Conservation (phyloP, 2,797 vertebrate genomes). For the Sarcophilus harrisii region DNA sequence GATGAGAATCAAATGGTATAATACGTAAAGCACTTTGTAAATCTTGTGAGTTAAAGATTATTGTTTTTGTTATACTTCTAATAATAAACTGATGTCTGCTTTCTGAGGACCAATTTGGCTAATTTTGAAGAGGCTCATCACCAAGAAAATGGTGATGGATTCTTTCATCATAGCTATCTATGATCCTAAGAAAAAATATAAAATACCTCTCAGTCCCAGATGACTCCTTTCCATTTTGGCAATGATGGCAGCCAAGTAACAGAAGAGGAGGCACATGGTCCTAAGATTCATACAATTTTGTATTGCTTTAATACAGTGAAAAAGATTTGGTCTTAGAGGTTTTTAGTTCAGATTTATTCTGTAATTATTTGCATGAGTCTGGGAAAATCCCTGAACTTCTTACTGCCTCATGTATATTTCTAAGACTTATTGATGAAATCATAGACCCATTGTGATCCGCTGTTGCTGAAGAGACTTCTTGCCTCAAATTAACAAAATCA, state of each 20-base stretch:
- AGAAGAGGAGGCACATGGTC: not conserved
- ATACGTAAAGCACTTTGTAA: not conserved
- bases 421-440: not conserved
- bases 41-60: not conserved
- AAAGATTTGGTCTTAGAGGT: not conserved
- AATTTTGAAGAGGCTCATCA: not conserved
- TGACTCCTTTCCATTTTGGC: not conserved
- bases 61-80: not conserved
- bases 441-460: not conserved
- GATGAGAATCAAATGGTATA: not conserved
- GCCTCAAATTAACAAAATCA: not conserved
- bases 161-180: not conserved
- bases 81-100: not conserved
- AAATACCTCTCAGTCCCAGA: not conserved
- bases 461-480: not conserved
- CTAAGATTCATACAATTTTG: not conserved
- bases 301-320: not conserved
- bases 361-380: not conserved
- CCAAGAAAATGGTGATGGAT: not conserved
- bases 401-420: not conserved
- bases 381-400: not conserved
- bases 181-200: not conserved
- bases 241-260: not conserved
- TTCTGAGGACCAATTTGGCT: not conserved
- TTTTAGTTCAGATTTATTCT: not conserved